Base-by-base conservation (phyloP, 2,888 invertebrate species). In the Sarcophaga caerulescens region DNA sequence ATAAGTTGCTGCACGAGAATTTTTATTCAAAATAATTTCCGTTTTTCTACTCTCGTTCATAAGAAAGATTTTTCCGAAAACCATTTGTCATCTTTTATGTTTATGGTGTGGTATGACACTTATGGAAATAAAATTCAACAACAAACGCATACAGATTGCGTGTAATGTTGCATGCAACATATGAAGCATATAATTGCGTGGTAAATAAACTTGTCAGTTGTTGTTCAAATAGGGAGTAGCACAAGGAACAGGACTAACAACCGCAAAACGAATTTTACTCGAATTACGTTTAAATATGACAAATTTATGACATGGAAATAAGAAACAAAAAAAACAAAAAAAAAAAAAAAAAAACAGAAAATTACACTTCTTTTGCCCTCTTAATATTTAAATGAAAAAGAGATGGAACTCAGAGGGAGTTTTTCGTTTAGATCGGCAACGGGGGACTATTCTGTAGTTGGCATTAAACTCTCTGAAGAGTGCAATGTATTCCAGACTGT, bases 81-180 rank as follows among this genome's bases (percentile, higher is more conserved):
- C 76, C 83, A 83, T 85, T 85, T 85, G 85, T 85, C 85, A 85
- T 85, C 76, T 85, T 85, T 35, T 73, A 80, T 70, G 79, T 82
- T 82, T 71, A 76, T 75, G 65, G 52, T 25, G 79, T 65, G 44
- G 70, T 35, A 35, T 45, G 70, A 25, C 21, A 63, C 70, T 60
- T 60, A 19, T 21, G 44, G 17, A 65, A 35, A n/a, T 63, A 45
- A 52, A 62, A 1, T 44, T 14, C 10, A 45, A 47, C 45, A 25
- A 70, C 17, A 25, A 52, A 25, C 23, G 47, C n/a, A 21, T 11
- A n/a, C n/a, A 14, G 62, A 78, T 73, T 73, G 74, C 78, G 70
- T 71, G 66, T 70, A 82, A 78, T 74, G 71, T 79, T 82, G 85
- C 82, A 79, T 81, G 81, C 84, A 81, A 85, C 85, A 76, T 79